These are phyloP conservation scores for Clarias pachynema DNA, from an alignment of 2,797 vertebrate genomes.

Conservation along the genomic window DNA sequence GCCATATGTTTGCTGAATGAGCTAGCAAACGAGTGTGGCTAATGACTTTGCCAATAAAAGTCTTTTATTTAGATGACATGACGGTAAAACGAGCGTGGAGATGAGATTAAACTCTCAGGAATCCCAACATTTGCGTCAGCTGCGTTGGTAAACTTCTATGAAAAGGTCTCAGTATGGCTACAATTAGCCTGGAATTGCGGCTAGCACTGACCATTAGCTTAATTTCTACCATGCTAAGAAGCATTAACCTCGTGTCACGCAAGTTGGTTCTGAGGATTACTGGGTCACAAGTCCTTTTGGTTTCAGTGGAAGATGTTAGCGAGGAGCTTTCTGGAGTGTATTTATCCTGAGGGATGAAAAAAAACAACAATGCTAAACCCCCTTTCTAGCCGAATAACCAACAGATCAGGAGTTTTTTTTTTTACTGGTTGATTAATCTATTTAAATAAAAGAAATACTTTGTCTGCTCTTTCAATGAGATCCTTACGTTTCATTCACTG, in stretches of 20 bases:
- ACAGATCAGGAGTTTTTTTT: neutral
- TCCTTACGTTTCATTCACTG: too few species aligned
- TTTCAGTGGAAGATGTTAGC: neutral
- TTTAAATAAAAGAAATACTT: too few species aligned
- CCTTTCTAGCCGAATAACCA: neutral
- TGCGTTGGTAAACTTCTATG: neutral
- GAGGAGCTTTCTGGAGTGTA: neutral
- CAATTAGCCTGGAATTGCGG: neutral
- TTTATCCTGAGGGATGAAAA: neutral
- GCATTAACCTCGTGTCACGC: neutral
- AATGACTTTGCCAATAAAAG: neutral
- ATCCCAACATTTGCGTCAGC: neutral
- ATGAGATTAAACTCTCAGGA: neutral
- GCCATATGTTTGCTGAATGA: neutral
- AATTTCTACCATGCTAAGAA: neutral
- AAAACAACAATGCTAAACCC: neutral
- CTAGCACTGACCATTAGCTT: slow-evolving; percentile 1
- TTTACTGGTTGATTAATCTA: neutral
- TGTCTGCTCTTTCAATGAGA: too few species aligned
- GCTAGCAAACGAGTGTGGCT: neutral
- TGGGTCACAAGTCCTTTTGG: neutral
- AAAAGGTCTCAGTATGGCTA: neutral
- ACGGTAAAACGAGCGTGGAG: neutral
- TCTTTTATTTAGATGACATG: neutral
- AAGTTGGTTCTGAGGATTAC: neutral